Evolutionary conservation across 2,113 vertebrate species (phyloP).

Genomic region (Astur gentilis): DNA sequence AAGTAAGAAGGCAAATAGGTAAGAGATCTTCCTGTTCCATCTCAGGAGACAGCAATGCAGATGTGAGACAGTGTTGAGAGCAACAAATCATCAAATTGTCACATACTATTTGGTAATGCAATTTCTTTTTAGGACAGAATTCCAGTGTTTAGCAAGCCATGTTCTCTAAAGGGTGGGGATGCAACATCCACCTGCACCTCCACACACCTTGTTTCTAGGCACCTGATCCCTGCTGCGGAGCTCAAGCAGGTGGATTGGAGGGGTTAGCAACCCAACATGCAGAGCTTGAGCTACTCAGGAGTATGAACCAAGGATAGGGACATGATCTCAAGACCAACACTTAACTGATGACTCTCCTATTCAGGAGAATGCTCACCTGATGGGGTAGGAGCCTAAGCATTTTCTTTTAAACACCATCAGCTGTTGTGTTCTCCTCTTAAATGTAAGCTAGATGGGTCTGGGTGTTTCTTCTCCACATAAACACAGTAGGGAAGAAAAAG

Average conservation of each 20-base stretch:
- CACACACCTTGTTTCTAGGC: accelerated
- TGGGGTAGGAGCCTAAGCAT: neutral
- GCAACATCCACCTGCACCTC: neutral
- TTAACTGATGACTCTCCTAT: neutral
- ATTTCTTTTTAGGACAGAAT: neutral
- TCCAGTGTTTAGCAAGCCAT: neutral
- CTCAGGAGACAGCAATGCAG: neutral
- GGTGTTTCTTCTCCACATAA: neutral
- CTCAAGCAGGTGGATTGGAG: neutral
- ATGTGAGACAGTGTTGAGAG: neutral
- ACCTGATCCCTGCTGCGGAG: neutral
- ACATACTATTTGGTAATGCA: neutral
- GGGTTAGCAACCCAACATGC: neutral
- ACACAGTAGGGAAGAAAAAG: neutral
- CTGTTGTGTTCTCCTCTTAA: neutral
- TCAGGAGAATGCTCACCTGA: neutral
- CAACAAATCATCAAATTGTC: neutral
- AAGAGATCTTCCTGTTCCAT: neutral
- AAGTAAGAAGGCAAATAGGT: neutral
- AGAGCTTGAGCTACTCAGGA: neutral
- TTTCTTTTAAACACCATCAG: neutral
- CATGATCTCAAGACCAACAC: accelerated
- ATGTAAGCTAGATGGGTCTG: neutral
- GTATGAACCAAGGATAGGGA: neutral
- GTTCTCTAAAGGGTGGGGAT: neutral